Percentiles rank a stretch among this genome's conserved stretches.
These are phyloP conservation scores for Eupsittula cactorum DNA, from an alignment of 2,113 vertebrate genomes.

Conservation along the genomic window DNA sequence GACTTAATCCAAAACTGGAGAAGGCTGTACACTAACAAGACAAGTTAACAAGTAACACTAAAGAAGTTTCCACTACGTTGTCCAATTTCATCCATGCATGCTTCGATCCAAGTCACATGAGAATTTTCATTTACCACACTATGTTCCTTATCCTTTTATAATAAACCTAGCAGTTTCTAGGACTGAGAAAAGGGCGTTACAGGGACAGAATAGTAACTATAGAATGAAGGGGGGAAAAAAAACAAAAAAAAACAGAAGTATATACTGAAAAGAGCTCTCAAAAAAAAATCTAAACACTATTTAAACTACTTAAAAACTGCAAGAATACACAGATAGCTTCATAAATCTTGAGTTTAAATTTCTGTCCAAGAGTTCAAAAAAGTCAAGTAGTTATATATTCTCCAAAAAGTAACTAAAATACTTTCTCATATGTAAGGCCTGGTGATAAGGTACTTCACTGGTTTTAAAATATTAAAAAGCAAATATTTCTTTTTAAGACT, in stretches of 20 bases:
- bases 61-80: not conserved
- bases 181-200: not conserved
- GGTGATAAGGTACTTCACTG: not conserved
- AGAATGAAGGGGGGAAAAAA: not conserved
- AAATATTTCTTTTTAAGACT: not conserved
- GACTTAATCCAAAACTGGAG: not conserved
- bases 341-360: not conserved
- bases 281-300: not conserved
- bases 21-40: not conserved
- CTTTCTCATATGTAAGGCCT: not conserved
- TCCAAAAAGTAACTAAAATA: not conserved
- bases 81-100: not conserved
- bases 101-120: not conserved
- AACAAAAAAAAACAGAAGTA: not conserved
- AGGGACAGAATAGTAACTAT: not conserved
- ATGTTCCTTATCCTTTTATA: not conserved
- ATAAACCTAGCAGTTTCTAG: not conserved
- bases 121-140: not conserved
- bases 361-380: not conserved
- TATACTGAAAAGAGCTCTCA: rapidly evolving
- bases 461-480: not conserved
- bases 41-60: not conserved
- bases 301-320: not conserved
- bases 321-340: not conserved
- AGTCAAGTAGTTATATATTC: not conserved